Evolutionary conservation across 2,113 vertebrate genomes (phyloP).

Genomic region (Tichodroma muraria): DNA sequence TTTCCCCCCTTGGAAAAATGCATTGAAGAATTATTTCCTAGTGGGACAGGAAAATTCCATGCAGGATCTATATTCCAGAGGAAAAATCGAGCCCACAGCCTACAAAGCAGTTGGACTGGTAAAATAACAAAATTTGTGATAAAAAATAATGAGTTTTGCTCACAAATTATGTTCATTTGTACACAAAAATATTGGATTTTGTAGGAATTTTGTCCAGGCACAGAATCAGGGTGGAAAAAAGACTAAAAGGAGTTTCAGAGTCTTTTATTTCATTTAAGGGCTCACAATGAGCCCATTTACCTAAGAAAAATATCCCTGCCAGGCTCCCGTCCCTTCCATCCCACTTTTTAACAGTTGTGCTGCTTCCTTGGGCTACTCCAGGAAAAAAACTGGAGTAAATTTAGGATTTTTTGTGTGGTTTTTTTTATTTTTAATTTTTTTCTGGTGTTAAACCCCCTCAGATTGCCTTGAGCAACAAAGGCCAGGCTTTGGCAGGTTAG

Average conservation of each 20-base stretch:
- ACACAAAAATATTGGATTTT: background rate
- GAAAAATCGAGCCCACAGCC: background rate
- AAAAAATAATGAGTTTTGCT: background rate
- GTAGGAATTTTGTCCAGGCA: background rate
- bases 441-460: background rate
- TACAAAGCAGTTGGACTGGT: background rate
- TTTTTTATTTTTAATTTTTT: background rate
- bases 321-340: background rate
- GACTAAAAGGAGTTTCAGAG: background rate
- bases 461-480: background rate
- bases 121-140: background rate
- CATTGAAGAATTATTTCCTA: background rate
- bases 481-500: conserved; percentile 32
- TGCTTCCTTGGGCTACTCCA: background rate
- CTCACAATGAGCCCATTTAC: background rate
- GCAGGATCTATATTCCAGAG: background rate
- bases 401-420: background rate
- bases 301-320: background rate
- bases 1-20: background rate
- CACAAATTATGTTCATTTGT: background rate
- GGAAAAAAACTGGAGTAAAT: background rate
- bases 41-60: background rate
- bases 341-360: background rate
- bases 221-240: background rate
- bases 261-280: background rate